phyloP scores from a whole-genome alignment of 2,888 invertebrate genomes.

The Disparrhopalites patrizii region DNA sequence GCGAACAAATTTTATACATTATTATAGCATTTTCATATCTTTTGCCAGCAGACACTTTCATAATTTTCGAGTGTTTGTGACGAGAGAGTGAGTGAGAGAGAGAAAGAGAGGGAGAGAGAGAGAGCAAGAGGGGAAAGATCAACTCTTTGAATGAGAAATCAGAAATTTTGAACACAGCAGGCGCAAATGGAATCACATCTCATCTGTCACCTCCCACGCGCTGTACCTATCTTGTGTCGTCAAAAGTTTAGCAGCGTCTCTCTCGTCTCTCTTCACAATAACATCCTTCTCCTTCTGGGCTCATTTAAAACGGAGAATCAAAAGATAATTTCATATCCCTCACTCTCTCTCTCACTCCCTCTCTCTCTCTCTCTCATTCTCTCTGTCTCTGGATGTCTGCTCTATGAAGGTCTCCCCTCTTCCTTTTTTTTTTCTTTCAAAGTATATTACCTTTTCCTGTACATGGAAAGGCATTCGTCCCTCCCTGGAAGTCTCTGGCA shows the following conservation, averaged over 20 bases:
- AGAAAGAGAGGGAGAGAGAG: background rate
- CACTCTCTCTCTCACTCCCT: background rate
- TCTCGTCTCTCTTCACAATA: too few relatives aligned
- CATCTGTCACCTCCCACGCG: slow-evolving; percentile 22
- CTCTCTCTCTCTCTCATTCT: too few relatives aligned
- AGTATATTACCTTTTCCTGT: too few relatives aligned
- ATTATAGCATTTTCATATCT: background rate
- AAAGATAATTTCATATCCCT: background rate
- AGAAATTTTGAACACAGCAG: slow-evolving; percentile 25
- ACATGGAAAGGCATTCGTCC: too few relatives aligned
- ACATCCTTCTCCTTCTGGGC: too few relatives aligned
- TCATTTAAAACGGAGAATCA: background rate
- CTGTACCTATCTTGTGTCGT: slow-evolving; percentile 3
- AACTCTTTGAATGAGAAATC: slow-evolving; percentile 23
- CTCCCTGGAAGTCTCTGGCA: too few relatives aligned
- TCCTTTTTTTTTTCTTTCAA: too few relatives aligned
- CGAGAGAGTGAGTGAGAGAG: slow-evolving; percentile 1
- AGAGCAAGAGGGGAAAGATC: slow-evolving; percentile 13
- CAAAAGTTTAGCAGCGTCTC: background rate
- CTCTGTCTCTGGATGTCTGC: too few relatives aligned
- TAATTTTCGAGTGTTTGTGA: slow-evolving; percentile 26
- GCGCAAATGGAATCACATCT: slow-evolving; percentile 27
- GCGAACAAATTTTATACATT: background rate
- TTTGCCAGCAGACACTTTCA: slow-evolving; percentile 12
- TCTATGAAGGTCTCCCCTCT: too few relatives aligned